These are phyloP conservation scores for Drosophila borborema DNA, from an alignment of 2,888 invertebrate species.

Conservation along the genomic window DNA sequence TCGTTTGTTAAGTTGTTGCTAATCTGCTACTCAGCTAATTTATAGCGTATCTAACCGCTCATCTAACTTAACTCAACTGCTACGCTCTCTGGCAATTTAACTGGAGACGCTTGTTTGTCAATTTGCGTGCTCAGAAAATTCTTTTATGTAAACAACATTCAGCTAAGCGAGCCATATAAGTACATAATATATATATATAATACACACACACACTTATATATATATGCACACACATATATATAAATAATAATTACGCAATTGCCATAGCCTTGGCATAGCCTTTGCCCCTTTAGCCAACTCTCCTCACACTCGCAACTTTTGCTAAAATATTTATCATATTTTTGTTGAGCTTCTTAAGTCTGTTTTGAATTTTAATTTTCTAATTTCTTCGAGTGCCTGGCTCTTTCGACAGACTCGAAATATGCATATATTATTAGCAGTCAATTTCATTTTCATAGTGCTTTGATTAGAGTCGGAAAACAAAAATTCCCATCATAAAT, in stretches of 20 bases:
- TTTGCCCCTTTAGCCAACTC: background rate
- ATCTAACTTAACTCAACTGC: background rate
- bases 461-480: conserved; percentile 11
- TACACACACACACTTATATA: conserved; percentile 8
- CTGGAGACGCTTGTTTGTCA: conserved; percentile 59
- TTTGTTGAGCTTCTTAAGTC: conserved; percentile 4
- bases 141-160: conserved; percentile 45
- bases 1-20: background rate
- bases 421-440: conserved; percentile 9
- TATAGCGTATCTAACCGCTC: background rate
- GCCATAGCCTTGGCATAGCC: conserved; percentile 23
- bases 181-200: background rate
- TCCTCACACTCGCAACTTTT: background rate
- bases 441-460: background rate
- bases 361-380: conserved; percentile 20
- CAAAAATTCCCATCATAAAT: conserved; percentile 12
- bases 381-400: conserved; percentile 6
- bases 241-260: conserved; percentile 74
- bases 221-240: conserved; percentile 2
- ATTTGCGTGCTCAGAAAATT: conserved; percentile 72
- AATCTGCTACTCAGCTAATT: background rate
- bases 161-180: conserved; percentile 2
- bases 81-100: conserved; percentile 20
- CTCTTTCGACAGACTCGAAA: background rate
- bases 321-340: conserved; percentile 14